Evolutionary conservation across 2,888 invertebrate genomes (phyloP), one percentile per base, ranked within the genome.

Genomic region (Drosophila formosana): DNA sequence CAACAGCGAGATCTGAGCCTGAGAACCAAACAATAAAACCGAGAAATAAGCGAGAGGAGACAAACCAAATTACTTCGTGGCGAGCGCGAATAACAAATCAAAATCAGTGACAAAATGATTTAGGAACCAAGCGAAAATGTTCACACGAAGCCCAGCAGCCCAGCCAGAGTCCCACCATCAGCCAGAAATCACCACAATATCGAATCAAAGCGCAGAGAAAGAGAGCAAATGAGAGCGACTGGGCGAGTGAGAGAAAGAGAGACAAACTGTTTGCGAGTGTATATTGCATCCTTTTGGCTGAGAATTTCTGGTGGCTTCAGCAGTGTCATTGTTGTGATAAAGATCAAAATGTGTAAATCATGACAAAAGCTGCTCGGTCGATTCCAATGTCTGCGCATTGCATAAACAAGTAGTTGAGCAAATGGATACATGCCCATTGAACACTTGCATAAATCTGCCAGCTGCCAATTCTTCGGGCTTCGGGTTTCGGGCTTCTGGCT

Each of bases 41-140:
- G 53, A 62, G 34, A 43, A 53, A 67, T 39, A 57, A 39, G 23
- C 39, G 51, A 57, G 53, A 58, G 46, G 43, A 75, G 63, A 61
- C 78, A 75, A 84, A 75, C 76, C 72, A 75, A 88, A 88, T 82
- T 75, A 78, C 75, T 72, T 65, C 63, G 66, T 63, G 74, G 70
- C 68, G 61, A 66, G 72, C 74, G 67, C 73, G 76, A 84, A 80
- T 76, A 85, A 85, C 80, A 85, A 85, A 87, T 87, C 81, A 81
- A 85, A 88, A 81, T 74, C 78, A 78, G 86, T 80, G 84, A 88
- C 87, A 87, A 89, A 88, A 86, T 88, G 88, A 88, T 89, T 88
- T 86, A 86, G 72, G 88, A 85, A 77, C 83, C 80, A 63, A 56
- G 72, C 64, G 61, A 87, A 85, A 81, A 80, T 83, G 75, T 86